Evolutionary conservation across 2,113 vertebrate genomes (phyloP).

Genomic region (Charadrius vociferus): DNA sequence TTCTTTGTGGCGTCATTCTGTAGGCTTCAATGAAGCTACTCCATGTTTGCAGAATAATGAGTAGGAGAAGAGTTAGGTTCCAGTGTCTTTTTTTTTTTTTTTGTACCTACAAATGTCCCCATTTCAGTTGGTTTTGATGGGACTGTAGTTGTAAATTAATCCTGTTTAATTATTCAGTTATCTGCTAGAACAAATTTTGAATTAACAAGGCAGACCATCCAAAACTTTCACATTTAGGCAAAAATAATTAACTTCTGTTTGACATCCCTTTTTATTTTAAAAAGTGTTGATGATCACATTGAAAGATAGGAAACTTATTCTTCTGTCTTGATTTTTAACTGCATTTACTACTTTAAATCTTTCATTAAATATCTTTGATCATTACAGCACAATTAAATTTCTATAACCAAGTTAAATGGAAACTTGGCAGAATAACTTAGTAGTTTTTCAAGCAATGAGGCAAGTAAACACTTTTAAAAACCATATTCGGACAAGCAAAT

Average conservation of each 20-base stretch:
- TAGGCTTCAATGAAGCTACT: background rate
- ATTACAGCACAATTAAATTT: background rate
- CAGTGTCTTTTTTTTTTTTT: background rate
- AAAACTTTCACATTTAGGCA: constrained; percentile 44
- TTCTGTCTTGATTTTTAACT: background rate
- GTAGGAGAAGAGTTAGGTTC: background rate
- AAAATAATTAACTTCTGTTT: constrained; percentile 61
- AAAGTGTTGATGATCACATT: constrained; percentile 20
- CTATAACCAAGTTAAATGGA: background rate
- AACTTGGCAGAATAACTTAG: background rate
- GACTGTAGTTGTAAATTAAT: constrained; percentile 58
- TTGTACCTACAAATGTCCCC: background rate
- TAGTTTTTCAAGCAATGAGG: background rate
- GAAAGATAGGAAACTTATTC: background rate
- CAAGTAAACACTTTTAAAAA: background rate
- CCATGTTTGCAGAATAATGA: background rate
- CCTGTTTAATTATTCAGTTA: constrained; percentile 49
- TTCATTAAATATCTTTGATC: background rate
- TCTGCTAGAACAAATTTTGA: constrained; percentile 28
- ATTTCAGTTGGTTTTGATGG: constrained; percentile 33
- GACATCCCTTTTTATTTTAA: background rate
- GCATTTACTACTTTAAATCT: background rate
- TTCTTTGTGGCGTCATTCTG: background rate
- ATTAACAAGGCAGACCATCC: constrained; percentile 41
- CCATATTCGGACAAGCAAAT: background rate